Base-by-base conservation (phyloP, 2,113 vertebrate genomes). In the Lampris megalopsis region DNA sequence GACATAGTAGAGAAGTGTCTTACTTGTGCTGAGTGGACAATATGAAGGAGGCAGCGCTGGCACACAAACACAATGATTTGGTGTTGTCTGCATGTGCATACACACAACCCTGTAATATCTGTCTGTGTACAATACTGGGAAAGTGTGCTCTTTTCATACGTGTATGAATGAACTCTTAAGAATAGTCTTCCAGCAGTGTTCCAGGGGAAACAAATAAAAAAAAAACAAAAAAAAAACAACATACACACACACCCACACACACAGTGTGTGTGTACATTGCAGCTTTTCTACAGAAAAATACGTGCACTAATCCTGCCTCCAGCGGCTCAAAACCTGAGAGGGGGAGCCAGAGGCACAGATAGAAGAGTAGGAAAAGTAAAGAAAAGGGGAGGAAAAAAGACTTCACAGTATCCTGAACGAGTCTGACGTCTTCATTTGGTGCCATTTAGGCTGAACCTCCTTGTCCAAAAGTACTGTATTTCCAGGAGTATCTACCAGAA, bases 361-460 rank as follows among this genome's bases (percentile, higher is more conserved):
- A 24, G 24, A 24, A 24, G 24, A 0, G 24, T 24, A 24, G 24
- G 24, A 24, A 24, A 24, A 24, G 24, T 24, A 69, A 79, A 72
- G 60, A 75, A 11, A 61, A 68, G 5, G 45, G 37, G 35, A 41
- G 45, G 70, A 52, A 62, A 80, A 81, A 71, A 84, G 76, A 77
- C 65, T 73, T 83, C 75, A 73, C 80, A 88, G 85, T 77, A 79
- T 61, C 80, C 63, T 86, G 83, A 86, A 85, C 57, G 50, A 79
- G 66, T 79, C 75, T 71, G 89, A 89, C 77, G 77, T 88, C 87
- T 93, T 80, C 68, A 89, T 91, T 83, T 70, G 68, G 71, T 59
- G 69, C 61, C 65, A 74, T 87, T 87, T 80, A 84, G 77, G 69
- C 77, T 53, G 73, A 67, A 83, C 69, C 53, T 90, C 71, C 72